Percentiles rank a stretch among this genome's conserved stretches.
Conservation (phyloP, 2,797 vertebrate species). For the Leptoclinus maculatus region DNA sequence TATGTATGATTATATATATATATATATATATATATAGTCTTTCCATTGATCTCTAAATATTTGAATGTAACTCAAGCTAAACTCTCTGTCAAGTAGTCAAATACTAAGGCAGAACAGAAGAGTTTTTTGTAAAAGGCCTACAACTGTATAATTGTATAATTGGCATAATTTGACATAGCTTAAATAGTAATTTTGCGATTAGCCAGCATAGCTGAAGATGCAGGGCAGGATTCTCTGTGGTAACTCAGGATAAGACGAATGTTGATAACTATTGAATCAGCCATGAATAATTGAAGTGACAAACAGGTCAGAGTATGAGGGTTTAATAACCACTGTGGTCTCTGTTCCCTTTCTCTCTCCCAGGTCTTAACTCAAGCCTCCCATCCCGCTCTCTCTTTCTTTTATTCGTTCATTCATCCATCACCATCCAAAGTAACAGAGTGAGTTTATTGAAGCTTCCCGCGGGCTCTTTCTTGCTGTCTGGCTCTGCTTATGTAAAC, state of each 20-base stretch:
- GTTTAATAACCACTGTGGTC: conserved; percentile 45
- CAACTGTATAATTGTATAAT: conserved; percentile 43
- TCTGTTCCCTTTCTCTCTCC: conserved; percentile 24
- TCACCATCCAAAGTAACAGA: conserved; percentile 42
- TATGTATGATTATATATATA: neutral
- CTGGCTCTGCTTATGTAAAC: conserved; percentile 63
- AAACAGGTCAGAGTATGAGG: conserved; percentile 63
- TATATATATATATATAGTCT: neutral
- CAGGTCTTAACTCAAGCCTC: conserved; percentile 33
- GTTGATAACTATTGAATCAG: conserved; percentile 71
- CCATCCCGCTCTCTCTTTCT: conserved; percentile 7
- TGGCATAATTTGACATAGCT: conserved; percentile 43
- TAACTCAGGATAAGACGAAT: conserved; percentile 57
- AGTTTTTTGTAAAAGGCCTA: conserved; percentile 3
- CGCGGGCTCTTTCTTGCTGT: conserved; percentile 54
- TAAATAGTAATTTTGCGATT: conserved; percentile 20
- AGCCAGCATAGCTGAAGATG: conserved; percentile 40
- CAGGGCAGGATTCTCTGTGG: conserved; percentile 50
- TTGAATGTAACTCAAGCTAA: neutral
- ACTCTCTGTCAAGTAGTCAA: neutral
- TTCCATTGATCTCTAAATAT: neutral
- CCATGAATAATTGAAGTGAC: conserved; percentile 73
- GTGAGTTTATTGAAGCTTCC: conserved; percentile 45
- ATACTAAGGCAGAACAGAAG: conserved; percentile 20
- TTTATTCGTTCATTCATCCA: conserved; percentile 30